Evolutionary conservation across 2,113 vertebrate genomes (phyloP).

Genomic region (Mustelus asterias): DNA sequence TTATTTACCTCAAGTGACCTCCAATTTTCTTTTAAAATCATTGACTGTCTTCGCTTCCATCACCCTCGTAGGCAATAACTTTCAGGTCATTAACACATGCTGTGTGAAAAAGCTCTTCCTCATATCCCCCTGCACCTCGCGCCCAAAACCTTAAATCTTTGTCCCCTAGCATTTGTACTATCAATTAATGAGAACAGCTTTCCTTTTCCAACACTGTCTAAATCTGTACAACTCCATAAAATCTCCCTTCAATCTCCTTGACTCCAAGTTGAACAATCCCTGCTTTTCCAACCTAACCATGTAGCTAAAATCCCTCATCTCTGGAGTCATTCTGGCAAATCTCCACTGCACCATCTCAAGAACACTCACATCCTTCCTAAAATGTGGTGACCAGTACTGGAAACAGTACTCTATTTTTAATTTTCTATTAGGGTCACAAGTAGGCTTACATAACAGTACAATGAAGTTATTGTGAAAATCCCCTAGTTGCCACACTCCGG

Average conservation of each 20-base stretch:
- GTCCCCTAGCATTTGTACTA: not conserved
- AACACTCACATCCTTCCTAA: not conserved
- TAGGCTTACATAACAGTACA: too few species aligned
- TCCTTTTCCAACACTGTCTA: not conserved
- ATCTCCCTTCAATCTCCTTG: not conserved
- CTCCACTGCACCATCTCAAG: not conserved
- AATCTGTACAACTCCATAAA: not conserved
- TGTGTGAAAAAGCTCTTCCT: not conserved
- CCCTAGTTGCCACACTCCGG: too few species aligned
- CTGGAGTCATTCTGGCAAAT: not conserved
- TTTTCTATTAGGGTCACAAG: too few species aligned
- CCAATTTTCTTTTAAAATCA: not conserved
- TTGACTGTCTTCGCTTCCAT: not conserved
- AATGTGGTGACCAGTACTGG: not conserved
- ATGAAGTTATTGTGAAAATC: too few species aligned
- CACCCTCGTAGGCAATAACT: not conserved
- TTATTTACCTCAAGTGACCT: not conserved
- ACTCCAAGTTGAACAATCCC: not conserved
- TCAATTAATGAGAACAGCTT: not conserved
- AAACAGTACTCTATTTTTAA: not conserved
- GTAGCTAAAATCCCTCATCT: not conserved
- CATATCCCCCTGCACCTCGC: not conserved
- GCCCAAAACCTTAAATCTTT: not conserved
- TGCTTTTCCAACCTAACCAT: not conserved
- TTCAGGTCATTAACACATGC: not conserved